Conservation (phyloP, 2,888 invertebrate genomes). For the Lacanobia wlatinum region DNA sequence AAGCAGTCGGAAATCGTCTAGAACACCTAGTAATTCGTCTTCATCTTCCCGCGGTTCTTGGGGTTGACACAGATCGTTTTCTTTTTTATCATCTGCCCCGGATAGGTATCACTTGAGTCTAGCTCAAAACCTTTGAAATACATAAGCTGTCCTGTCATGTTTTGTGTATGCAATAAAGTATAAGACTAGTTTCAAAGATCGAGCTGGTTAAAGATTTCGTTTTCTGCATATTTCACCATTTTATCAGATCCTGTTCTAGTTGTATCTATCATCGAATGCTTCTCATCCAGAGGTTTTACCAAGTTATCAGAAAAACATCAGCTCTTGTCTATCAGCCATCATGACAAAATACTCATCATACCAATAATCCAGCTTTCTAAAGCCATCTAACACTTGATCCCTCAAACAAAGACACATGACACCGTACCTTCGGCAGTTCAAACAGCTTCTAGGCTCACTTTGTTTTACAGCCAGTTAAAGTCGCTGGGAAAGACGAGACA, state of each 20-base stretch:
- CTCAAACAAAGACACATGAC: conserved; percentile 76
- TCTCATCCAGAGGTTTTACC: not conserved
- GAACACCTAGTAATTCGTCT: not conserved
- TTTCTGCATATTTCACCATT: not conserved
- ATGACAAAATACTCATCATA: conserved; percentile 16
- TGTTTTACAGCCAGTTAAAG: conserved; percentile 74
- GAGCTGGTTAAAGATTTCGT: not conserved
- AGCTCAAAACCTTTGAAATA: not conserved
- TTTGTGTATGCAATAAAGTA: too few relatives aligned
- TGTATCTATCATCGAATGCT: not conserved
- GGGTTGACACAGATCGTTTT: not conserved
- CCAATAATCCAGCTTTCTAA: conserved; percentile 34
- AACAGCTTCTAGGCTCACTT: conserved; percentile 64
- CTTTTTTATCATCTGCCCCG: not conserved
- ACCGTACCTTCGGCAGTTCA: conserved; percentile 68
- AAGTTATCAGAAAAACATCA: not conserved
- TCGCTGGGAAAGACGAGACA: conserved; percentile 62
- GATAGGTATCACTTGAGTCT: not conserved
- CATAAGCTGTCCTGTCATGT: too few relatives aligned
- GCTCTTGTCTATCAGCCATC: not conserved
- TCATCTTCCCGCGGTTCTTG: not conserved
- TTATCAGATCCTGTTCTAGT: not conserved
- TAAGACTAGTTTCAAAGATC: not conserved
- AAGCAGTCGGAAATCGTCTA: not conserved
- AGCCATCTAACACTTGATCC: conserved; percentile 44